Conservation (phyloP, 2,888 invertebrate species). For the Lacanobia oleracea region DNA sequence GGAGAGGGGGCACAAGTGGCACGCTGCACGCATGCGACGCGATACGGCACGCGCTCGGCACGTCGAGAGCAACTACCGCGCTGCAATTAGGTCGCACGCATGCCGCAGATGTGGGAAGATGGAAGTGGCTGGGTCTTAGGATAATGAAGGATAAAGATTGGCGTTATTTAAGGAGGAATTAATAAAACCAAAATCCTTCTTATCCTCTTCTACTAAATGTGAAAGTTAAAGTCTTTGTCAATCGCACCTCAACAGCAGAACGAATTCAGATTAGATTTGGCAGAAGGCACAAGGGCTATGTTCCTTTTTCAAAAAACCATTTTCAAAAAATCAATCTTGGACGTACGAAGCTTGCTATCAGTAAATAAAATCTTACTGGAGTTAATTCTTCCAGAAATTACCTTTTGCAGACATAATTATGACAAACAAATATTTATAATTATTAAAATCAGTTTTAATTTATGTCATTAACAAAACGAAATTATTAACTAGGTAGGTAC, state of each 20-base stretch:
- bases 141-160: not conserved
- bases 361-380: not conserved
- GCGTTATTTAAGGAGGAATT: not conserved
- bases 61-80: slow-evolving; percentile 38
- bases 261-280: too few relatives aligned
- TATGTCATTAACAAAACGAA: not conserved
- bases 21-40: slow-evolving; percentile 57
- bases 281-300: too few relatives aligned
- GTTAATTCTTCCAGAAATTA: not conserved
- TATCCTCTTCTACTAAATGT: not conserved
- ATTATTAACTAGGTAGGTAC: not conserved
- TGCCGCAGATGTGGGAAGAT: slow-evolving; percentile 38
- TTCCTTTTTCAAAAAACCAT: too few relatives aligned
- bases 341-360: not conserved
- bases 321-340: too few relatives aligned
- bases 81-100: slow-evolving; percentile 67
- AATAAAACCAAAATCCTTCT: not conserved
- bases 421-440: too few relatives aligned
- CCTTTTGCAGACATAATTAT: not conserved
- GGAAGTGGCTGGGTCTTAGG: not conserved
- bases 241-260: not conserved
- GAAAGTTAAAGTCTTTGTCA: not conserved
- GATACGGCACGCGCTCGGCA: slow-evolving; percentile 66
- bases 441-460: too few relatives aligned
- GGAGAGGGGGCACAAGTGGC: slow-evolving; percentile 32